phyloP scores from a whole-genome alignment of 1,140 invertebrate genomes.

The Plodia interpunctella region DNA sequence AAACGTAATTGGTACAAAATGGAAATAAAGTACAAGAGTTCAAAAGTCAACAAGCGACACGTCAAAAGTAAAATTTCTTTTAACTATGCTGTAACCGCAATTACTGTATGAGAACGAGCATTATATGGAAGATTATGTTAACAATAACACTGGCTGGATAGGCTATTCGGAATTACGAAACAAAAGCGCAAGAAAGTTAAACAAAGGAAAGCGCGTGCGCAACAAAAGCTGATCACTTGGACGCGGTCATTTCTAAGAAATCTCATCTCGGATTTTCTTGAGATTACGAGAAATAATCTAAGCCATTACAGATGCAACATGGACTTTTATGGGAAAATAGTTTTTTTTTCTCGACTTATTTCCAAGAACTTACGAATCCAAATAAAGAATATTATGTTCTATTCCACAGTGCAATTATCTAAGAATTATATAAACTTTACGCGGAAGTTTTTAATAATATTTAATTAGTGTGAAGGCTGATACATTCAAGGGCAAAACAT shows the following conservation, averaged over 20 bases:
- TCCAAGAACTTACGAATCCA: not conserved
- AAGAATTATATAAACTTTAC: constrained; percentile 12
- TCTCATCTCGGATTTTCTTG: constrained; percentile 10
- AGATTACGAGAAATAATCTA: constrained; percentile 14
- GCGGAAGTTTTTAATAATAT: constrained; percentile 30
- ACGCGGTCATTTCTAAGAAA: constrained; percentile 13
- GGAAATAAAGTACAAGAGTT: constrained; percentile 23
- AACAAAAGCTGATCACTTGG: constrained; percentile 46
- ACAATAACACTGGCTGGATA: constrained; percentile 46
- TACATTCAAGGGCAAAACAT: constrained; percentile 33
- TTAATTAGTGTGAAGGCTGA: constrained; percentile 37
- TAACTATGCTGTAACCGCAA: constrained; percentile 47
- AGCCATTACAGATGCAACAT: constrained; percentile 7
- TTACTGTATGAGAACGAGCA: constrained; percentile 50
- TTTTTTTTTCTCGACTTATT: not conserved
- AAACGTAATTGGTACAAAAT: constrained; percentile 13
- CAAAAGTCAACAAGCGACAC: constrained; percentile 40
- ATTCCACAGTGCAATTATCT: not conserved
- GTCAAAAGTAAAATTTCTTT: constrained; percentile 49
- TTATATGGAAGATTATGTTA: constrained; percentile 59
- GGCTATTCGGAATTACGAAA: constrained; percentile 61
- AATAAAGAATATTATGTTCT: not conserved
- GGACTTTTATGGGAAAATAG: not conserved
- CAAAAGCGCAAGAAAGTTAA: constrained; percentile 65
- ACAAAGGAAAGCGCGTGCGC: constrained; percentile 66